Evolutionary conservation across 1,140 invertebrate genomes (phyloP).

Genomic region (Anthonomus grandis): DNA sequence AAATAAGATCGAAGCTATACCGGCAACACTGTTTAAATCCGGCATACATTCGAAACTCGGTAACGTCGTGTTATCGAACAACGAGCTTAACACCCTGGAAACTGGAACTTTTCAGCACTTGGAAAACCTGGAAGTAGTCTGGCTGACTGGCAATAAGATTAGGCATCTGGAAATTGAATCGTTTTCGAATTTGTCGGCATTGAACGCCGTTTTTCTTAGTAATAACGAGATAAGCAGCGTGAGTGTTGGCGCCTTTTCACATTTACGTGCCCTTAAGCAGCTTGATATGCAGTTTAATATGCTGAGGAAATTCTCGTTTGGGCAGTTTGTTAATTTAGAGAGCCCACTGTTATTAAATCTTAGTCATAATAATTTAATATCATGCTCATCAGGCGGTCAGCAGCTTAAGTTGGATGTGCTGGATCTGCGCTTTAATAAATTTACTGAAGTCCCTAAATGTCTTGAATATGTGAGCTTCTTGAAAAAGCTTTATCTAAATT

Average conservation of each 20-base stretch:
- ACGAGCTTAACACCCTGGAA: constrained; percentile 61
- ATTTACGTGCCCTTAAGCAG: constrained; percentile 65
- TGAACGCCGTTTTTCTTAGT: constrained; percentile 67
- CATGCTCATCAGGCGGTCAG: constrained; percentile 57
- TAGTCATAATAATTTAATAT: constrained; percentile 64
- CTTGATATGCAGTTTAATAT: constrained; percentile 72
- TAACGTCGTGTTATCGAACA: constrained; percentile 74
- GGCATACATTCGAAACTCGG: constrained; percentile 69
- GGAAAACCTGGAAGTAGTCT: constrained; percentile 63
- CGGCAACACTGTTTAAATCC: constrained; percentile 63
- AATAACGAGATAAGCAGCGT: constrained; percentile 63
- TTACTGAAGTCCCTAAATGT: constrained; percentile 62
- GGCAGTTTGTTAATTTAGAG: constrained; percentile 64
- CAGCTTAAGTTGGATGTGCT: constrained; percentile 62
- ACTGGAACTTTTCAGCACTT: constrained; percentile 63
- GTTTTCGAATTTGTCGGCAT: constrained; percentile 64
- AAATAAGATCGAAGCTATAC: constrained; percentile 66
- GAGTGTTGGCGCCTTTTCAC: constrained; percentile 60
- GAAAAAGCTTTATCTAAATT: constrained; percentile 65
- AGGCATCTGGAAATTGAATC: constrained; percentile 54
- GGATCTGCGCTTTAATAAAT: constrained; percentile 67
- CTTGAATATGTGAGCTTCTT: constrained; percentile 61
- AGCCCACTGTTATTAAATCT: constrained; percentile 65
- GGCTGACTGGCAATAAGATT: constrained; percentile 70
- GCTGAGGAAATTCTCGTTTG: constrained; percentile 62